Evolutionary conservation across 2,113 vertebrate genomes (phyloP).

Genomic region (Triplophysa siluroides): DNA sequence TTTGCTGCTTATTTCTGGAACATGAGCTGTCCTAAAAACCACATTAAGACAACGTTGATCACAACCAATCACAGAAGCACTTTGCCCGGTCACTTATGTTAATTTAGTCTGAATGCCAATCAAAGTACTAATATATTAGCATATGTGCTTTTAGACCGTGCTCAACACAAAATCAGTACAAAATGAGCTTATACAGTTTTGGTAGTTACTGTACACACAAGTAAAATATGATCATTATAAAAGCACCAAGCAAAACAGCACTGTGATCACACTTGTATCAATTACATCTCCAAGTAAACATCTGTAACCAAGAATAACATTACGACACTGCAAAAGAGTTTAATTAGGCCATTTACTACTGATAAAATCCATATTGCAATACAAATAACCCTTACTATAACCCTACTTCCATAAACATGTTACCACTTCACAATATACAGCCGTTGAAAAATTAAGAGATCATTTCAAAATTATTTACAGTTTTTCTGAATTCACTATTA

Average conservation of each 20-base stretch:
- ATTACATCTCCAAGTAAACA: slow-evolving; percentile 6
- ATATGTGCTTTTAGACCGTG: slow-evolving; percentile 8
- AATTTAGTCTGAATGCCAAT: neutral
- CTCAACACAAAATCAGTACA: neutral
- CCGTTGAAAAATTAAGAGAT: too few species aligned
- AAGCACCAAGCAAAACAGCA: slow-evolving; percentile 34
- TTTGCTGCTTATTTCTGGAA: neutral
- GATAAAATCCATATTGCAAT: neutral
- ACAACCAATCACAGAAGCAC: slow-evolving; percentile 19
- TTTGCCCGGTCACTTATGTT: neutral
- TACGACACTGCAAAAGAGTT: neutral
- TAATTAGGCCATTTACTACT: neutral
- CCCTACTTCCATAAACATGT: neutral
- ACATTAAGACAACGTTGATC: slow-evolving; percentile 17
- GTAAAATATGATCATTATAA: neutral
- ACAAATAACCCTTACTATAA: neutral
- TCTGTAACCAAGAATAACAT: neutral
- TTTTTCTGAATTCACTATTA: too few species aligned
- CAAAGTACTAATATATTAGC: neutral
- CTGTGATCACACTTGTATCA: neutral
- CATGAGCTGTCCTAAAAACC: slow-evolving; percentile 1
- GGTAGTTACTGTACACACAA: neutral
- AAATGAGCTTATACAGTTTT: neutral
- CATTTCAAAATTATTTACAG: too few species aligned
- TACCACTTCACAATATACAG: neutral